These are phyloP conservation scores for Hapalemur alaotrensis DNA, from an alignment of 2,797 vertebrate genomes.

Conservation along the genomic window DNA sequence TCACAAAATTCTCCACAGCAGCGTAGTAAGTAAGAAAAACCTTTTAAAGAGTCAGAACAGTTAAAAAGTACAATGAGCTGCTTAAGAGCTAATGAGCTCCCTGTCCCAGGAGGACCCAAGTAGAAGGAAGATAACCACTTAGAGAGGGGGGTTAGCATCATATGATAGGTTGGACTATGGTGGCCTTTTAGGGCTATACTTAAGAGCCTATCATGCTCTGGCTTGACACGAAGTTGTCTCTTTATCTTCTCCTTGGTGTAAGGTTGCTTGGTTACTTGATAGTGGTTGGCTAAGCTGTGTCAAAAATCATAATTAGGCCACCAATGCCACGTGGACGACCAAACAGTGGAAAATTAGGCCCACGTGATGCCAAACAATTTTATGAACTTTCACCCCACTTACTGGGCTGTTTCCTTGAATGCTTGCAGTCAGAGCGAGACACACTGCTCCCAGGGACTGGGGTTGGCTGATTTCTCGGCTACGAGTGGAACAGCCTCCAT, in stretches of 20 bases:
- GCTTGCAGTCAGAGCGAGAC: background rate
- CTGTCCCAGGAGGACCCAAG: background rate
- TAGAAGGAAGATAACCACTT: background rate
- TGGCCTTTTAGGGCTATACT: background rate
- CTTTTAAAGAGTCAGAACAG: background rate
- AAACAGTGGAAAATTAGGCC: background rate
- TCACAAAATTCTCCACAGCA: background rate
- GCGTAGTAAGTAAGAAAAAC: background rate
- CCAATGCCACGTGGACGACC: background rate
- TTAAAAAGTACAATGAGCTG: background rate
- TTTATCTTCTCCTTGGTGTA: background rate
- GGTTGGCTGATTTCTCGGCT: background rate
- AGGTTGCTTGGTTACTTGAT: background rate
- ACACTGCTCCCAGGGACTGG: background rate
- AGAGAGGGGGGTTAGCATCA: background rate
- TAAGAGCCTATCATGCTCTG: background rate
- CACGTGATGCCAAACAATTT: background rate
- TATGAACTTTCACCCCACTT: background rate
- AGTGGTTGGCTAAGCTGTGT: background rate
- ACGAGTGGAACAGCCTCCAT: background rate
- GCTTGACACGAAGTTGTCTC: background rate
- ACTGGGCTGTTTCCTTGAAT: background rate
- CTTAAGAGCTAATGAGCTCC: background rate
- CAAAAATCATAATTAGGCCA: background rate
- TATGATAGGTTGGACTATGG: background rate